Evolutionary conservation across 2,888 invertebrate species (phyloP).

Genomic region (Pachycephus smyrnensis): DNA sequence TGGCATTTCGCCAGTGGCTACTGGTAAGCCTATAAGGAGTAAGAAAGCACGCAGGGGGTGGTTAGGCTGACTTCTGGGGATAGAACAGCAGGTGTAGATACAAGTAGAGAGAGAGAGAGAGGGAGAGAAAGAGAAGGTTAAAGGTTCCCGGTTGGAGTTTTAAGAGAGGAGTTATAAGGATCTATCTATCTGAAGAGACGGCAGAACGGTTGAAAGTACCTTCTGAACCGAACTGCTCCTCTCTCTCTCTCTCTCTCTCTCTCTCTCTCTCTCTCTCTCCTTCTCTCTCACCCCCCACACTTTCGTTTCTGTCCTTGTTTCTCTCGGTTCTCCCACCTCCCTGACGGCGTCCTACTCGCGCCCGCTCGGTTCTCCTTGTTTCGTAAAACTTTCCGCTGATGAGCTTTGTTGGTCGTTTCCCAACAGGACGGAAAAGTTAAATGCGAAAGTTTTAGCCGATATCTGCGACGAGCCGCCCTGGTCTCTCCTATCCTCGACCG

Average conservation of each 20-base stretch:
- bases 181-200: too few relatives aligned
- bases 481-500: too few relatives aligned
- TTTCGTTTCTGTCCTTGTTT: conserved; percentile 16
- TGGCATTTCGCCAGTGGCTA: too few relatives aligned
- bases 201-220: too few relatives aligned
- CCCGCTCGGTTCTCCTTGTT: conserved; percentile 51
- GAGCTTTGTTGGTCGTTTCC: conserved; percentile 65
- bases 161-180: too few relatives aligned
- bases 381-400: conserved; percentile 63
- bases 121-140: too few relatives aligned
- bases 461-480: conserved; percentile 38
- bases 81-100: too few relatives aligned
- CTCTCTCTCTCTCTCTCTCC: conserved; percentile 8
- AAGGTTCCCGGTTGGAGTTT: too few relatives aligned
- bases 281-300: not conserved
- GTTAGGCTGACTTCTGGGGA: too few relatives aligned
- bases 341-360: conserved; percentile 20
- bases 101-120: too few relatives aligned
- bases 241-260: conserved; percentile 23
- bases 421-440: conserved; percentile 64
- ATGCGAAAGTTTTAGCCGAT: conserved; percentile 65
- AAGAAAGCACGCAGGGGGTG: too few relatives aligned
- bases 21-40: too few relatives aligned
- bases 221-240: conserved; percentile 30
- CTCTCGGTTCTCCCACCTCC: conserved; percentile 27